Base-by-base conservation (phyloP, 1,140 invertebrate genomes). In the Dysdera silvatica region DNA sequence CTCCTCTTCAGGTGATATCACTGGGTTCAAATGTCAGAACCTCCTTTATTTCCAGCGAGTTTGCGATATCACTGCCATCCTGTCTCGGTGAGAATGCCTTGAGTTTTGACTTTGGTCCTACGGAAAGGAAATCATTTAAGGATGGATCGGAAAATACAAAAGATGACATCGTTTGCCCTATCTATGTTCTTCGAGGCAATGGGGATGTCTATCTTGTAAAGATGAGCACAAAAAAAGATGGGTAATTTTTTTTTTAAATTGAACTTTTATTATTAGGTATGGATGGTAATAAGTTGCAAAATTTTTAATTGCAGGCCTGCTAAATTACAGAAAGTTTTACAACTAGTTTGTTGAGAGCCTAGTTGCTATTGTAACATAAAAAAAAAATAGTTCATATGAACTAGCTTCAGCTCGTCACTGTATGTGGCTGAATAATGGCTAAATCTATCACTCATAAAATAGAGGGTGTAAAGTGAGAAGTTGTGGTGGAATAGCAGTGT, bases 181-280 rank as follows among this genome's bases (percentile, higher is more conserved):
- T 91, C 40, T 82, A 88, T 20, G 80, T 93, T 55, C 77, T 95
- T n/a, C 80, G 83, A 47, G 89, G 88, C 8, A 89, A 89, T 75
- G 89, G 89, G 10, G 86, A 88, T 68, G 82, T 94, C 0, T 84
- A 83, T 31, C 4, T 71, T 18, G 40, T 69, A 8, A 68, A 67
- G 47, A 33, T 32, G 7, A 48, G 49, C 37, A 24, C 68, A 4
- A 63, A 67, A 14, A 61, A 61, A 52, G 51, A 57, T 16, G 43
- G 45, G 40, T 67, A 52, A 18, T 28, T 61, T n/a, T 60, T 47
- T 28, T 61, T n/a, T 60, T 47, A 18, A n/a, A 65, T 12, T 5
- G 29, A 5, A 41, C 52, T 20, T 48, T 65, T 32, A 54, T 10
- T 54, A 29, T 26, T 55, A 5, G n/a, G n/a, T n/a, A n/a, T n/a